Percentiles rank a stretch among this genome's conserved stretches.
These are phyloP conservation scores for Drosophila subobscura DNA, from an alignment of 1,140 invertebrate species.

Conservation along the genomic window DNA sequence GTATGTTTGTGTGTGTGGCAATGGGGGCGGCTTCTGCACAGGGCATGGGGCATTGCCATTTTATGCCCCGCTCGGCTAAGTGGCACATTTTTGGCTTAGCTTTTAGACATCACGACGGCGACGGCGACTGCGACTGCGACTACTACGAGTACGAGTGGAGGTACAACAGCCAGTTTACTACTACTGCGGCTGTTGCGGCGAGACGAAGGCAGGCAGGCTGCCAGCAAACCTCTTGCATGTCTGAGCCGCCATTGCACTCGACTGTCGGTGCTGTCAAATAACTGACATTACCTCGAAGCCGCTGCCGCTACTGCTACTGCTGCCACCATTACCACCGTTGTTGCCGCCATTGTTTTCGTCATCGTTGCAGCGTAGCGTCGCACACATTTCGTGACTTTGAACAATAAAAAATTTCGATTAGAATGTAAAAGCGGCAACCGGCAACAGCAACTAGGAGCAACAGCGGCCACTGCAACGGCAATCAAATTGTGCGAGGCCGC, in stretches of 20 bases:
- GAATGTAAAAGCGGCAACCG: conserved; percentile 75
- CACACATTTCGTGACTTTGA: conserved; percentile 73
- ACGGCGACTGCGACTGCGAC: conserved; percentile 40
- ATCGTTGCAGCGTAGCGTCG: conserved; percentile 55
- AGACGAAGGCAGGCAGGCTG: conserved; percentile 28
- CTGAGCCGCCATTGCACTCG: conserved; percentile 57
- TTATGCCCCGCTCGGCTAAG: conserved; percentile 69
- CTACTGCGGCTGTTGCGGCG: conserved; percentile 39
- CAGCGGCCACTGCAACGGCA: conserved; percentile 45
- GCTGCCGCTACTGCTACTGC: conserved; percentile 6
- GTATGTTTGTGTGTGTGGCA: neutral
- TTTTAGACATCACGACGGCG: conserved; percentile 50
- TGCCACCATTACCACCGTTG: conserved; percentile 40
- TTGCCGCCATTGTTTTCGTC: conserved; percentile 40
- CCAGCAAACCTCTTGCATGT: conserved; percentile 38
- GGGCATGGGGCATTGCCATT: conserved; percentile 42
- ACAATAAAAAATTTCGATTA: conserved; percentile 82
- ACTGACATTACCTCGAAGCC: conserved; percentile 71
- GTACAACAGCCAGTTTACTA: neutral
- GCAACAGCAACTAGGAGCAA: conserved; percentile 30
- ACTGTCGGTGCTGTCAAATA: conserved; percentile 76
- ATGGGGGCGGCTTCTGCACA: neutral
- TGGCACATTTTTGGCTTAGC: conserved; percentile 76
- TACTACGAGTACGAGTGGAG: neutral
- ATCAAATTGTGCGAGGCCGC: conserved; percentile 52